phyloP scores from a whole-genome alignment of 1,140 invertebrate genomes.

The Eumeta japonica region DNA sequence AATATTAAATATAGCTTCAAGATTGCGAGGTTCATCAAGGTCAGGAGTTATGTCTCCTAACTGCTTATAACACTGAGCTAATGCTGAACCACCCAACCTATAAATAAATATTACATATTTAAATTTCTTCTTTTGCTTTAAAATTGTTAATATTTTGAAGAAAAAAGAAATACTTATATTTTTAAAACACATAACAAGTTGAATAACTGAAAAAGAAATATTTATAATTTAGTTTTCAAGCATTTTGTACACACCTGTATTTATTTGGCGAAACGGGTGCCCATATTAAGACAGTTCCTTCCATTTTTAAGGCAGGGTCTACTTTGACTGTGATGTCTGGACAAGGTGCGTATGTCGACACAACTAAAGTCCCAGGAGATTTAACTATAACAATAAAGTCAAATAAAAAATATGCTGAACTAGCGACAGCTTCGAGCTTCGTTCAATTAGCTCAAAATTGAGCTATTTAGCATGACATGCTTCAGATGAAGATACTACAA shows the following conservation, averaged over 20 bases:
- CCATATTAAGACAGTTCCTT: conserved; percentile 36
- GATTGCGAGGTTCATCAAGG: conserved; percentile 65
- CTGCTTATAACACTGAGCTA: conserved; percentile 88
- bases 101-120: too few relatives aligned
- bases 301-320: conserved; percentile 84
- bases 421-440: neutral
- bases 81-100: conserved; percentile 84
- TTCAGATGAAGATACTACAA: too few relatives aligned
- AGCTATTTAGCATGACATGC: too few relatives aligned
- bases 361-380: conserved; percentile 89
- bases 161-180: conserved; percentile 2
- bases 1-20: conserved; percentile 76
- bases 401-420: neutral
- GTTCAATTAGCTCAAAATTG: too few relatives aligned
- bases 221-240: too few relatives aligned
- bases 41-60: conserved; percentile 81
- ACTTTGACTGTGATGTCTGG: conserved; percentile 79
- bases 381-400: conserved; percentile 67
- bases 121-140: neutral
- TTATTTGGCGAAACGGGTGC: conserved; percentile 38
- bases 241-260: conserved; percentile 41
- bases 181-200: too few relatives aligned
- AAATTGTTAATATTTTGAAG: too few relatives aligned
- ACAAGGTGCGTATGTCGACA: conserved; percentile 93
- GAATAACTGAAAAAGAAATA: too few relatives aligned